Conservation (phyloP, 2,797 vertebrate genomes). For the Falco concolor region DNA sequence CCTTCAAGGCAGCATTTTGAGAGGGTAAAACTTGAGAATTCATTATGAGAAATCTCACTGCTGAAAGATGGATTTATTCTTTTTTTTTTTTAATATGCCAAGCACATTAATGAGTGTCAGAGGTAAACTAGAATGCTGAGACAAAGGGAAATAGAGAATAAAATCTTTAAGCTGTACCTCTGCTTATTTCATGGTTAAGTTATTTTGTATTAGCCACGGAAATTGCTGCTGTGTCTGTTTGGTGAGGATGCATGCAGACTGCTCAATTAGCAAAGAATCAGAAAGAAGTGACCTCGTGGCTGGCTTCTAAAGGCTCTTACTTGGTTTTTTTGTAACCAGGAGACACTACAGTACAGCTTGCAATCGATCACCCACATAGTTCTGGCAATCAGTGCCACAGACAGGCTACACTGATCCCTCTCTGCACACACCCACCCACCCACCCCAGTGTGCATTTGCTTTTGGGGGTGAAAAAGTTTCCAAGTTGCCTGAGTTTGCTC, state of each 20-base stretch:
- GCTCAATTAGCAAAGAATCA: constrained; percentile 24
- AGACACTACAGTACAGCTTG: not conserved
- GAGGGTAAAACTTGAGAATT: not conserved
- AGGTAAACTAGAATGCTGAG: constrained; percentile 6
- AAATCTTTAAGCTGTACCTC: constrained; percentile 26
- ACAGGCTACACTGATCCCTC: not conserved
- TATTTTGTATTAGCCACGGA: constrained; percentile 41
- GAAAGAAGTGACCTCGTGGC: not conserved
- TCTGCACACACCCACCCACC: too few relatives aligned
- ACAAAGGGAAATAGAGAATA: not conserved
- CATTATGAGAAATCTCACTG: not conserved
- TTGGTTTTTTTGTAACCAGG: not conserved
- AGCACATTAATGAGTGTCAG: not conserved
- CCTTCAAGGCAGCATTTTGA: not conserved
- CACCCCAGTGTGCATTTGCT: not conserved
- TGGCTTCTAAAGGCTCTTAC: not conserved
- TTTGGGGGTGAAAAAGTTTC: not conserved
- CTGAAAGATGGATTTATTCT: not conserved
- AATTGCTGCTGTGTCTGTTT: constrained; percentile 22
- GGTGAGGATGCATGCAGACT: constrained; percentile 33
- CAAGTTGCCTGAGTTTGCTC: not conserved
- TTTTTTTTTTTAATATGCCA: not conserved
- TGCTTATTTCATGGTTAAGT: constrained; percentile 62
- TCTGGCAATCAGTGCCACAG: not conserved
- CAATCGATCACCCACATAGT: not conserved